Evolutionary conservation across 2,888 invertebrate genomes (phyloP), one percentile per base, ranked within the genome.

Genomic region (Amphipyra tragopoginis): DNA sequence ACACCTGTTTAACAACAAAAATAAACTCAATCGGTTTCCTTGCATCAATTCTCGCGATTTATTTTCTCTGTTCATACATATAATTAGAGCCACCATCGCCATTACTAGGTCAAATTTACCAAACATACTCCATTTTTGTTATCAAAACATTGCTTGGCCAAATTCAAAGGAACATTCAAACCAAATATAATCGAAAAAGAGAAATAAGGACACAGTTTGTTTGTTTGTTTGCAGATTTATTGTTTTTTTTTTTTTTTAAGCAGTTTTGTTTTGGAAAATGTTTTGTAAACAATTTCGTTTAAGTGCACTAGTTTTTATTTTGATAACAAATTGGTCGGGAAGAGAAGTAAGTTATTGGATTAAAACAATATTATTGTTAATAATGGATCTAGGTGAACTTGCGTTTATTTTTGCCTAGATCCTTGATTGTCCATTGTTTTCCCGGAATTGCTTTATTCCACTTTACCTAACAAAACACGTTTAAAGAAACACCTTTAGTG

Each of bases 81-180:
- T 4, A 29, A 29, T 29, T 29, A 29, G 29, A 34, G 10, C 51
- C 8, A n/a, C 36, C 38, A 15, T 51, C 11, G 13, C 36, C 38
- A 15, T 52, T 48, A 47, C 36, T 58, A n/a, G 36, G 13, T 51
- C 45, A 21, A 51, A 21, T 38, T 49, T 34, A 45, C 7, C 15
- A 47, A 58, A 52, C 55, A 38, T 36, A 54, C 44, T 58, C 40
- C 48, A 53, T 40, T 44, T 45, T 13, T 59, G 50, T 50, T 51
- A 51, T 42, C 50, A 59, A 64, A 64, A 64, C 54, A 51, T 36
- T 34, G 10, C 14, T 15, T 4, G 15, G n/a, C n/a, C 21, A 49
- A 49, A 38, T n/a, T 44, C 44, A 3, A 26, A 26, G 8, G 36
- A 11, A n/a, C 21, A 15, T n/a, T 3, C 21, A 38, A 48, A 34